These are phyloP conservation scores for Manis pentadactyla DNA, from an alignment of 2,797 vertebrate species.

Conservation along the genomic window DNA sequence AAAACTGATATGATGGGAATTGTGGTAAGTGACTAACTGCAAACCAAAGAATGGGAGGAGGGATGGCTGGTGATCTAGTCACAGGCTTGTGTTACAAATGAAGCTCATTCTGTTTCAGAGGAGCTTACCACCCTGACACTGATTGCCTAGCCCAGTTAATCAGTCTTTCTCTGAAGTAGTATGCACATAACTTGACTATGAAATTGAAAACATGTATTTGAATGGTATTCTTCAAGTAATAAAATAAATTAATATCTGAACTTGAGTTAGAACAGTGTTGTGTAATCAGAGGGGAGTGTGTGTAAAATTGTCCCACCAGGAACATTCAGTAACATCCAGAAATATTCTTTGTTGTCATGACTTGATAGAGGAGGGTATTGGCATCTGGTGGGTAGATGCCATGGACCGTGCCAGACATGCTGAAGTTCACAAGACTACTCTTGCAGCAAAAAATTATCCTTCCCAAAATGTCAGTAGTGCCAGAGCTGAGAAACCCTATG, in stretches of 20 bases:
- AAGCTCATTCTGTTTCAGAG: background rate
- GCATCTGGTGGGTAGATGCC: accelerated
- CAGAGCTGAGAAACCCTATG: background rate
- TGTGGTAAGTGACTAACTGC: background rate
- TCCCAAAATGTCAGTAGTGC: background rate
- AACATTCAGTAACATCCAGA: background rate
- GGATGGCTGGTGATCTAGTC: background rate
- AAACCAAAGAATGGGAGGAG: background rate
- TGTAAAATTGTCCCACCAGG: background rate
- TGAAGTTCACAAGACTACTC: accelerated
- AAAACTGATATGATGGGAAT: background rate
- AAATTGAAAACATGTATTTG: background rate
- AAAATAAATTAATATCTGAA: background rate
- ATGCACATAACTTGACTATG: background rate
- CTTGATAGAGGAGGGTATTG: no score
- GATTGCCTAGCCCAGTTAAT: background rate
- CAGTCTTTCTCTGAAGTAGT: background rate
- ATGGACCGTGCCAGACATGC: accelerated
- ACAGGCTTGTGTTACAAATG: background rate
- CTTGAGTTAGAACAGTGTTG: background rate
- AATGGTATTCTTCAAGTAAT: background rate
- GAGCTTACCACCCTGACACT: background rate
- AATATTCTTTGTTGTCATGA: background rate
- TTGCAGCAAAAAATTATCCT: background rate
- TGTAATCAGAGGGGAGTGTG: background rate